Evolutionary conservation across 2,888 invertebrate genomes (phyloP).

Genomic region (Heliconius ismenius): DNA sequence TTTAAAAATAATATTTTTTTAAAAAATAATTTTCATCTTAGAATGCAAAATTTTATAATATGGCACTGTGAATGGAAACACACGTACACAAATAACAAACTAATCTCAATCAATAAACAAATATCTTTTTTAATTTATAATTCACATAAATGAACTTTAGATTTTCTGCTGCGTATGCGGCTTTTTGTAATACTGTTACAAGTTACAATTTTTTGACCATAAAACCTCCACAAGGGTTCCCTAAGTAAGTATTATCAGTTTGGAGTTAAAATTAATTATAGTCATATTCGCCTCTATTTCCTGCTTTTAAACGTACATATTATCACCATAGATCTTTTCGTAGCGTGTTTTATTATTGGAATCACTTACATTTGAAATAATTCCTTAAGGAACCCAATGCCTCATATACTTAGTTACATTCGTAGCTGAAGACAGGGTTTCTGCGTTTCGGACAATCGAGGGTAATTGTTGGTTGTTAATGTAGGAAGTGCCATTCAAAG

Average conservation of each 20-base stretch:
- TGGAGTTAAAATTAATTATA: too few species aligned
- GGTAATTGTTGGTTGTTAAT: slow-evolving; percentile 57
- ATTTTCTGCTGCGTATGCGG: too few species aligned
- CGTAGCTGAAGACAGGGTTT: slow-evolving; percentile 77
- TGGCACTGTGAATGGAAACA: not conserved
- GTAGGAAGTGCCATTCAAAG: slow-evolving; percentile 50
- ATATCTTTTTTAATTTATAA: not conserved
- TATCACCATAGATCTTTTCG: not conserved
- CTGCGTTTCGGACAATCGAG: slow-evolving; percentile 79
- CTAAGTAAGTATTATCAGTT: slow-evolving; percentile 17
- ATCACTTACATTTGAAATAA: not conserved
- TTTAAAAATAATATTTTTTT: slow-evolving; percentile 14
- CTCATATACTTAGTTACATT: slow-evolving; percentile 42
- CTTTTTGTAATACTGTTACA: not conserved
- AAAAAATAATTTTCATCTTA: not conserved
- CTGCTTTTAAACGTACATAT: too few species aligned
- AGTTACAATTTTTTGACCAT: slow-evolving; percentile 12
- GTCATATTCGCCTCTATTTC: too few species aligned
- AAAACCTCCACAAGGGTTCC: slow-evolving; percentile 17
- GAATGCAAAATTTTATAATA: not conserved
- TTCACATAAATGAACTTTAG: not conserved
- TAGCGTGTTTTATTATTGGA: not conserved
- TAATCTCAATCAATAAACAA: not conserved
- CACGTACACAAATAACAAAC: not conserved
- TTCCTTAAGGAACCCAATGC: slow-evolving; percentile 44